phyloP scores from a whole-genome alignment of 2,113 vertebrate species.

The Actenoides lindsayi region DNA sequence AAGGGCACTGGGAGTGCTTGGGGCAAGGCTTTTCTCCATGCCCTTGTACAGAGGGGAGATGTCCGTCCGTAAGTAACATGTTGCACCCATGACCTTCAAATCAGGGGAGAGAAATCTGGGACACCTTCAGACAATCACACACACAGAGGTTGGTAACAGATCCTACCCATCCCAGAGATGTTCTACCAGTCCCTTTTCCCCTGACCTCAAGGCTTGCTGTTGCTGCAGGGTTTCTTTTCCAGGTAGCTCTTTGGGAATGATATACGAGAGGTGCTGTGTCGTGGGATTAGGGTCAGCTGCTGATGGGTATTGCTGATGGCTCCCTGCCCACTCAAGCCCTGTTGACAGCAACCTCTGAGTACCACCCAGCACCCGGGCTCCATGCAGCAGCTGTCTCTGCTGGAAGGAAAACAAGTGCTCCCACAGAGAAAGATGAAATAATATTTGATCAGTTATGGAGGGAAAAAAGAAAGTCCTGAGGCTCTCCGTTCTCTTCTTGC shows the following conservation, averaged over 20 bases:
- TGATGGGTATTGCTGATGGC: too few relatives aligned
- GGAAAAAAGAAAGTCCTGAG: neutral
- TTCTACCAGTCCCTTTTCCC: neutral
- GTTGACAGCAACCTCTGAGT: neutral
- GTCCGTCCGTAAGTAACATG: neutral
- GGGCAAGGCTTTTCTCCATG: neutral
- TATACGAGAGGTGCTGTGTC: neutral
- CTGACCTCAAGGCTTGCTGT: neutral
- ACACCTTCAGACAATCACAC: neutral
- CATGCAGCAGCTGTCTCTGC: rapidly evolving
- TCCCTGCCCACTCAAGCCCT: neutral
- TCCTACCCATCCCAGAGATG: neutral
- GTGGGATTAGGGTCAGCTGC: neutral
- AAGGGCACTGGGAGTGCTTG: neutral
- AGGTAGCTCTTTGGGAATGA: neutral
- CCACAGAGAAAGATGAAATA: neutral
- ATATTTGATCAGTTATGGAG: neutral
- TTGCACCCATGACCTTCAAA: neutral
- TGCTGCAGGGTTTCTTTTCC: neutral
- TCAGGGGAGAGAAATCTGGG: neutral
- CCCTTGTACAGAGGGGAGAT: neutral
- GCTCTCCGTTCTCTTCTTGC: neutral
- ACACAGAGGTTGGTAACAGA: neutral
- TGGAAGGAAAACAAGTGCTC: neutral
- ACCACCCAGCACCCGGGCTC: neutral